Evolutionary conservation across 2,888 invertebrate species (phyloP).

Genomic region (Horisme vitalbata): DNA sequence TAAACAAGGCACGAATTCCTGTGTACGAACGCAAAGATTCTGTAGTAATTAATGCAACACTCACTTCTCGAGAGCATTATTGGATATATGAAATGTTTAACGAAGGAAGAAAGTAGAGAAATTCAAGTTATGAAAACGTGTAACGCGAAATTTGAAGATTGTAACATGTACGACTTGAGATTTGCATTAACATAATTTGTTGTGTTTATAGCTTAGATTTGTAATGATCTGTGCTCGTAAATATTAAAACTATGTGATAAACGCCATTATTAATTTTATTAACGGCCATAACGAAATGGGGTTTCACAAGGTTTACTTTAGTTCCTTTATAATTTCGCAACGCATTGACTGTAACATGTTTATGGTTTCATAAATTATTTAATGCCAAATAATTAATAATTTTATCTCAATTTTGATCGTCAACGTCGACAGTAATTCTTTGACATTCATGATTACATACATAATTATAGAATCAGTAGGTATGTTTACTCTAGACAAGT

Average conservation of each 20-base stretch:
- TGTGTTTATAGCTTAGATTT: neutral
- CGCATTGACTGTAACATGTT: too few species aligned
- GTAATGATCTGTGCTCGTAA: too few species aligned
- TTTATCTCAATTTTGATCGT: too few species aligned
- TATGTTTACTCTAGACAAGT: too few species aligned
- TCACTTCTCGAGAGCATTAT: constrained; percentile 59
- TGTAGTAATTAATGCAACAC: constrained; percentile 64
- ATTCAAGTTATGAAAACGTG: constrained; percentile 51
- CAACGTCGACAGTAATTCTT: too few species aligned
- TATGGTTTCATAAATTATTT: too few species aligned
- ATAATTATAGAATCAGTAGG: too few species aligned
- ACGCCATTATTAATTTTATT: too few species aligned
- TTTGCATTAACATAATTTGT: constrained; percentile 6
- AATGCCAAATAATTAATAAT: too few species aligned
- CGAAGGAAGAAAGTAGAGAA: constrained; percentile 71
- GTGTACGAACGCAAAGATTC: constrained; percentile 41
- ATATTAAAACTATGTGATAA: too few species aligned
- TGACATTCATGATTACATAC: too few species aligned
- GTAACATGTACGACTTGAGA: constrained; percentile 1
- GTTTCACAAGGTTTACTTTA: neutral
- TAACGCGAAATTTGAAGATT: constrained; percentile 22
- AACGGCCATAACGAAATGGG: neutral
- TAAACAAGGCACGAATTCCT: constrained; percentile 56
- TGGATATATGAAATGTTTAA: constrained; percentile 66
- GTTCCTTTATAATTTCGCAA: neutral